Base-by-base conservation (phyloP, 1,140 invertebrate species). In the Thereuonema tuberculata region DNA sequence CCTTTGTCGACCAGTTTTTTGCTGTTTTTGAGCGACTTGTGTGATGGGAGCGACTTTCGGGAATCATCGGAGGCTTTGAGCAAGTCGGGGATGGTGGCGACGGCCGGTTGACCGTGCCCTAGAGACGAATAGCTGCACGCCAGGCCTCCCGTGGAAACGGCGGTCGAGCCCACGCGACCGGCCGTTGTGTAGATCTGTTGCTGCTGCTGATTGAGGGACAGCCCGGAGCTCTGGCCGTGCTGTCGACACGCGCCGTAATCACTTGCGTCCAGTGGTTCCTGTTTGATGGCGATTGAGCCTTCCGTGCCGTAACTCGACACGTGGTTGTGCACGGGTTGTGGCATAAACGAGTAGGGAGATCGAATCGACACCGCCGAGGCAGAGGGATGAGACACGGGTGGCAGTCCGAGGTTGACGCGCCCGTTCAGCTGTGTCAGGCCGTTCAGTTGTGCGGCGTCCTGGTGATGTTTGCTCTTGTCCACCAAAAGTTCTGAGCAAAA, bases 241-340 rank as follows among this genome's bases (percentile, higher is more conserved):
- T 9, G 48, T 5, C 48, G 5, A 20, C 48, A 15, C 56, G 9
- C 3, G 26, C 57, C 31, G 64, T 49, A 67, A 60, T 56, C 64
- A 54, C 83, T 27, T 9, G 46, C 20, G 59, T 91, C 87, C 0
- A 84, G 74, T 0, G 87, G 87, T 67, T 92, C 89, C 70, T 88
- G 84, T 68, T 89, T 89, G 67, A 89, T 85, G 57, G 58, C 43
- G 46, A 63, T 62, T 43, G 78, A 76, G 61, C 74, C 72, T 65
- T 73, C 75, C 63, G 78, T 69, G 74, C 77, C 65, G 73, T 81
- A 82, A 69, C 85, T 88, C 14, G 81, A 82, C 12, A 84, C 84
- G 2, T 84, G 84, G 50, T 83, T 85, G 72, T 92, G 89, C 0
- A 93, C 88, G 1, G 87, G 87, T 68, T 91, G 88, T 0, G 89